Conservation (phyloP, 2,888 invertebrate genomes). For the Lasioglossum pauxillum region DNA sequence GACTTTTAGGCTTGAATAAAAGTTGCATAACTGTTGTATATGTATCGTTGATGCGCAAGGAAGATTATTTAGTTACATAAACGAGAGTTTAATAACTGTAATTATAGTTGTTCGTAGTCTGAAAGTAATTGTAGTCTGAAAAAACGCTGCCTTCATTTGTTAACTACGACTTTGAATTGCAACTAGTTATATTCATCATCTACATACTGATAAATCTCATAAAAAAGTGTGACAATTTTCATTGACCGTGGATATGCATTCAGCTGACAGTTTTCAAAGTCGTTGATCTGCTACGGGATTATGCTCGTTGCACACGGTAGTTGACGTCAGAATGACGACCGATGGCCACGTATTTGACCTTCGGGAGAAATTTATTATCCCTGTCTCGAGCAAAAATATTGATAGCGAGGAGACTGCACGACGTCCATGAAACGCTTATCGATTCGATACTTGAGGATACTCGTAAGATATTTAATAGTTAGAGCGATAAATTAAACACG, state of each 20-base stretch:
- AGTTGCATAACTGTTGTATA: not conserved
- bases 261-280: not conserved
- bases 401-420: not conserved
- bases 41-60: not conserved
- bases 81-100: not conserved
- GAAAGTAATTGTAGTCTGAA: not conserved
- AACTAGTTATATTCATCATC: too few species aligned
- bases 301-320: not conserved
- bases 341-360: not conserved
- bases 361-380: not conserved
- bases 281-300: not conserved
- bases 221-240: not conserved
- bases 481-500: not conserved
- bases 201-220: too few species aligned
- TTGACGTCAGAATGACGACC: not conserved
- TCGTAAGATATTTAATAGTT: not conserved
- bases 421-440: not conserved
- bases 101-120: not conserved
- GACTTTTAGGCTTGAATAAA: not conserved
- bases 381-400: not conserved
- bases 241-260: too few species aligned
- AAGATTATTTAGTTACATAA: not conserved
- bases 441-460: not conserved
- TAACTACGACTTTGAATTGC: not conserved
- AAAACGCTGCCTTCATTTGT: not conserved